These are phyloP conservation scores for Corydoras sp. DNA, from an alignment of 2,113 vertebrate genomes.

Conservation along the genomic window DNA sequence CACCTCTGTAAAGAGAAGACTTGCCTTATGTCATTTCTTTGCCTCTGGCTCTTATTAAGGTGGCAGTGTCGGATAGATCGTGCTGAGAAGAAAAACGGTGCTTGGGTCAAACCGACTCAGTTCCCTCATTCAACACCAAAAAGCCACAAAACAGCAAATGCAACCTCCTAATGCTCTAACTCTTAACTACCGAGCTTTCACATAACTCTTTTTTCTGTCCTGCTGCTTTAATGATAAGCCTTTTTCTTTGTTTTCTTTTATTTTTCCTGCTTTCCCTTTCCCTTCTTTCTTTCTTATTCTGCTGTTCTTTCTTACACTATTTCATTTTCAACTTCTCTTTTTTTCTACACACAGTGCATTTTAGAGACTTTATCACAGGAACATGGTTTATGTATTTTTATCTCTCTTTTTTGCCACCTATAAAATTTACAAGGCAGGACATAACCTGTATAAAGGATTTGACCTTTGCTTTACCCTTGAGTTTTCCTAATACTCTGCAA, in stretches of 20 bases:
- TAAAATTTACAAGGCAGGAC: no score
- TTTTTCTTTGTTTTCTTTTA: not conserved
- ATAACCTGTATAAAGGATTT: no score
- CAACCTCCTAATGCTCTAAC: not conserved
- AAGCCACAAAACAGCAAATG: not conserved
- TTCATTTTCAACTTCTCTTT: no score
- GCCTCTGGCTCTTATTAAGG: slow-evolving; percentile 5
- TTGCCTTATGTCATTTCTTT: no score
- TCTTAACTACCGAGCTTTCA: not conserved
- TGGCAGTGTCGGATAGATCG: not conserved
- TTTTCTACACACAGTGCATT: no score
- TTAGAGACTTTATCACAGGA: no score
- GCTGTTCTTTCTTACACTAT: no score
- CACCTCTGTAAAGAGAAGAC: no score
- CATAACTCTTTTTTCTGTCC: not conserved
- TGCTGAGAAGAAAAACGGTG: not conserved
- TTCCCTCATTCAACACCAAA: not conserved
- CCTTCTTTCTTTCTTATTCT: slow-evolving; percentile 20
- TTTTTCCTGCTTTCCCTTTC: not conserved
- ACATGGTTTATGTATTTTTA: no score
- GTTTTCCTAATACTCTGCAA: no score
- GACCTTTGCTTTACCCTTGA: no score
- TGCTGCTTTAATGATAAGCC: slow-evolving; percentile 7
- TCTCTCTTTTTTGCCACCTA: no score
- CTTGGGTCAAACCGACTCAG: not conserved